phyloP scores from a whole-genome alignment of 2,797 vertebrate species.

The Danio aesculapii region DNA sequence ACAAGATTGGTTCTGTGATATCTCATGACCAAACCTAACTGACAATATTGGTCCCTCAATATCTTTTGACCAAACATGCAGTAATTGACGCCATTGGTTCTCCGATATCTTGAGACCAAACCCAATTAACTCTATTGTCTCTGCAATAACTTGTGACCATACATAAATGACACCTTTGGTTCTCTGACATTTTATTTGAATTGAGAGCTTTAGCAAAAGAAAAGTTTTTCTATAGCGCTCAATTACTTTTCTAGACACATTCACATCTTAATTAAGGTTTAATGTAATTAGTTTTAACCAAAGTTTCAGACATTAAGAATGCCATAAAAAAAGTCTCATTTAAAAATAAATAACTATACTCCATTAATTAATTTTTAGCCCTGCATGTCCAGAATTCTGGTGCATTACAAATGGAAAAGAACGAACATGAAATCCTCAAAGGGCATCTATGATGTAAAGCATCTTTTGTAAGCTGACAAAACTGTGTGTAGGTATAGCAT shows the following conservation, averaged over 20 bases:
- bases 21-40: too few species aligned
- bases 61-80: not conserved
- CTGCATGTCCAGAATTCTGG: not conserved
- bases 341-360: not conserved
- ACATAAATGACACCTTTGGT: not conserved
- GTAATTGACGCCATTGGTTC: not conserved
- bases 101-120: not conserved
- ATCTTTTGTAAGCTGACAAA: too few species aligned
- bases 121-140: too few species aligned
- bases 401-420: not conserved
- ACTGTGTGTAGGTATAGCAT: too few species aligned
- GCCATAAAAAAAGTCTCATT: not conserved
- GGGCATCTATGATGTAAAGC: too few species aligned
- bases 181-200: not conserved
- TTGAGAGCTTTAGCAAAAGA: not conserved
- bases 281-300: not conserved
- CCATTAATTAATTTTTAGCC: not conserved
- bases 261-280: too few species aligned
- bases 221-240: too few species aligned
- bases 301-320: not conserved
- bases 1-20: too few species aligned
- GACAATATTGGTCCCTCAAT: too few species aligned
- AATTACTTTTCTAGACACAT: too few species aligned
- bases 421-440: not conserved
- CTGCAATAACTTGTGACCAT: not conserved